Base-by-base conservation (phyloP, 1,140 invertebrate species). In the Adoxophyes honmai region DNA sequence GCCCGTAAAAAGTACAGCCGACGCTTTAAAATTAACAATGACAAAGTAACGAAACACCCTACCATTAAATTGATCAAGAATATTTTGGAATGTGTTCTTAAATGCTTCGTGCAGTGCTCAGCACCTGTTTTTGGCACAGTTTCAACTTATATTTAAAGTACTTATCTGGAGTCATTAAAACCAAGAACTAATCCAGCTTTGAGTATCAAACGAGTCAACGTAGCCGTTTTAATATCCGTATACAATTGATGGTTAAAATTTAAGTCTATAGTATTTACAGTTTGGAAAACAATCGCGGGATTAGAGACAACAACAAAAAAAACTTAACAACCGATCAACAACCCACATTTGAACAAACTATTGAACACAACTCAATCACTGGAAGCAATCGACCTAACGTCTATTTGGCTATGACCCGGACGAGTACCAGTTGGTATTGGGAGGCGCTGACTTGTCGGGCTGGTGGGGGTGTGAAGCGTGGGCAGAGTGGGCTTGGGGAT, bases 381-480 rank as follows among this genome's bases (percentile, higher is more conserved):
- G 5, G 9, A 48, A 48, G 42, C 42, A 21, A 28, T 48, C 42
- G 11, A 48, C 54, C 53, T 59, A 62, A 55, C 34, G 57, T 34
- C 38, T 61, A 70, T 66, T 73, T 70, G 78, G 88, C 92, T 93
- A 95, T 91, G 94, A 94, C 57, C 94, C 92, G 14, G 94, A 91
- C 13, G 95, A 92, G 76, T 96, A 96, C 95, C 95, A 96, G 70
- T 94, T 92, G 33, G 93, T 90, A 56, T 92, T 90, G 61, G 91
- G 88, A 21, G 91, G 85, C 51, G 91, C 90, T 54, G 90, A 89
- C 74, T 92, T 93, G 52, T 88, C 84, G 11, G 78, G 39, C 61
- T 84, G 81, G 60, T 88, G 86, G 11, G 86, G 52, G 58, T 86
- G 85, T 38, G 85, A 89, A 70, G 64, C 84, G 69, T 75, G 91